Conservation (phyloP, 2,113 vertebrate genomes). For the Irena cyanogastra region DNA sequence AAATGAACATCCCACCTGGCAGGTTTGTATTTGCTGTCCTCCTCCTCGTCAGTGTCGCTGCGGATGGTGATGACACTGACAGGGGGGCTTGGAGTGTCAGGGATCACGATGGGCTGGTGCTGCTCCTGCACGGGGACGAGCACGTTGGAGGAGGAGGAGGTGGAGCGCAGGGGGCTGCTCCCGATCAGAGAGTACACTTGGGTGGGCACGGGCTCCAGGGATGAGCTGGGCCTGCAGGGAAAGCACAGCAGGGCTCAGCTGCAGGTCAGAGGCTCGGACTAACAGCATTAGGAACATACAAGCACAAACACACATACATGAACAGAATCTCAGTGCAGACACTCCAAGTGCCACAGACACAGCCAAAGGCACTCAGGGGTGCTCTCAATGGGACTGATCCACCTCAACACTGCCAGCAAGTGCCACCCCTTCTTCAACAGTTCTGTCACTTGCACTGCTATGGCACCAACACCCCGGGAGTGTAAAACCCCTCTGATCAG, state of each 20-base stretch:
- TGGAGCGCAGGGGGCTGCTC: slow-evolving; percentile 77
- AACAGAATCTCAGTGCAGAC: neutral
- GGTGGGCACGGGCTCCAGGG: slow-evolving; percentile 75
- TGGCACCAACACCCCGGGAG: neutral
- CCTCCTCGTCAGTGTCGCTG: slow-evolving; percentile 95
- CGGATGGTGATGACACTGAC: slow-evolving; percentile 98
- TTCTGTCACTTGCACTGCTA: neutral
- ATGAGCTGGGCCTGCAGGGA: slow-evolving; percentile 74
- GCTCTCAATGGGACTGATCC: neutral
- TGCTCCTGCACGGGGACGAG: slow-evolving; percentile 78
- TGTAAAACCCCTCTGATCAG: neutral
- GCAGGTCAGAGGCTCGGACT: neutral
- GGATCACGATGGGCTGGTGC: slow-evolving; percentile 93
- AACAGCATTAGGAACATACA: neutral
- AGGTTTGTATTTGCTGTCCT: slow-evolving; percentile 88
- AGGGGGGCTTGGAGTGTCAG: slow-evolving; percentile 93
- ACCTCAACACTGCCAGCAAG: neutral
- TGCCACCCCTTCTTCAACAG: rapidly evolving
- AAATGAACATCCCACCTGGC: slow-evolving; percentile 57
- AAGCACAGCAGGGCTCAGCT: neutral
- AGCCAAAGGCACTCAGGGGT: neutral
- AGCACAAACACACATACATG: neutral
- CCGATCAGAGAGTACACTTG: slow-evolving; percentile 80
- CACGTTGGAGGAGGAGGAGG: slow-evolving; percentile 77
- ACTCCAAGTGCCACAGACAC: rapidly evolving